Evolutionary conservation across 2,797 vertebrate species (phyloP), one percentile per base, ranked within the genome.

Genomic region (Knipowitschia caucasica): DNA sequence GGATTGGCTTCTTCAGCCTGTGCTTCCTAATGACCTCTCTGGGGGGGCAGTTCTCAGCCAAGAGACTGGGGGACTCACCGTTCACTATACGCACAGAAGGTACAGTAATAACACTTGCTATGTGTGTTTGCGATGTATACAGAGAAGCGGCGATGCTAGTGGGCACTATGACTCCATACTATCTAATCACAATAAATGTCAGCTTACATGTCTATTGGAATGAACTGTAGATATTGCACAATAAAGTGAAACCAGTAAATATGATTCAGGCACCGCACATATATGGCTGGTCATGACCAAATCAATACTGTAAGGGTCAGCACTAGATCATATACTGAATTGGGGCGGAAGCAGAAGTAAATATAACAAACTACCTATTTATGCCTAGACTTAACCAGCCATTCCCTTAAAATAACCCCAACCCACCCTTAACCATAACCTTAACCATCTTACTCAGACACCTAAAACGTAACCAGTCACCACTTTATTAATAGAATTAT

Each of bases 11-110:
- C 91, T 97, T 97, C 89, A 96, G 94, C 3, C 89, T 97, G 63
- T 97, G 94, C 85, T 96, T 97, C 90, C 91, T 97, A 79, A 96
- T 97, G 94, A 95, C 94, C 0, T 97, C 94, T 23, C 88, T 97
- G 74, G 95, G 94, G 75, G 94, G 94, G 46, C 94, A 96, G 84
- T 94, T 97, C 85, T 96, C 94, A 8, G 87, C 94, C 81, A 93
- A 94, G 83, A 92, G 93, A 85, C 83, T 91, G 42, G 95, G 91
- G 59, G 95, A 96, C 82, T 95, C 94, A 0, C 95, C 95, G 25
- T 95, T 96, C 88, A 95, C 94, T 87, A 90, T 97, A 87, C 91
- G 92, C 63, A 93, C 93, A 0, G 95, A 97, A 94, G 94, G 95
- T n/a, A n/a, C n/a, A n/a, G n/a, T 97, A 91, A 56, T 47, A 58